Evolutionary conservation across 2,797 vertebrate species (phyloP).

Genomic region (Eupleurogrammus muticus): DNA sequence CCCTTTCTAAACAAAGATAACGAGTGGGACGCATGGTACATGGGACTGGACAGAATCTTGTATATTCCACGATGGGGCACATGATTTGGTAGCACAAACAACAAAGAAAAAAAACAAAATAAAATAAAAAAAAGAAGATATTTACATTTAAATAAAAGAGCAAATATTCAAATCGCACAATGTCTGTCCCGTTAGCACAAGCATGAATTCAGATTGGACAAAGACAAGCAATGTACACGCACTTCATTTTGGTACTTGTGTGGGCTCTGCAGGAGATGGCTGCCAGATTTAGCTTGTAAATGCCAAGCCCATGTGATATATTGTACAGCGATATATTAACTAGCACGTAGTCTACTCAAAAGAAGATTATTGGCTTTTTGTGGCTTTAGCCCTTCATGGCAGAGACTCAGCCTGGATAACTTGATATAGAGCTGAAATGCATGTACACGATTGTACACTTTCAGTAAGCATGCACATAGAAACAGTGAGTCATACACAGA

Average conservation of each 20-base stretch:
- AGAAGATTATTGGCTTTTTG: constrained; percentile 51
- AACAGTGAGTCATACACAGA: constrained; percentile 68
- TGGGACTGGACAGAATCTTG: constrained; percentile 11
- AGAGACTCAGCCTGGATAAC: constrained; percentile 33
- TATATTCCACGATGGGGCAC: constrained; percentile 28
- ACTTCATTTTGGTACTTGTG: constrained; percentile 57
- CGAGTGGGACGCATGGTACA: constrained; percentile 11
- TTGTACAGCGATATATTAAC: constrained; percentile 43
- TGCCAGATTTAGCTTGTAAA: constrained; percentile 41
- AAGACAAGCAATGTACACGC: constrained; percentile 68
- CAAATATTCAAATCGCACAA: constrained; percentile 46
- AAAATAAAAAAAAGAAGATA: constrained; percentile 17
- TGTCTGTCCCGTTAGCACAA: constrained; percentile 46
- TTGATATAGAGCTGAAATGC: constrained; percentile 61
- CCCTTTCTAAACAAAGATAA: constrained; percentile 44
- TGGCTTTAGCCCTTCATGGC: constrained; percentile 65
- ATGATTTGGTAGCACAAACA: constrained; percentile 46
- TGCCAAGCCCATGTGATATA: constrained; percentile 21
- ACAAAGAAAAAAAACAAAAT: constrained; percentile 27
- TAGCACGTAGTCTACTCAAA: constrained; percentile 46
- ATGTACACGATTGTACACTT: constrained; percentile 72
- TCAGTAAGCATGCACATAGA: constrained; percentile 82
- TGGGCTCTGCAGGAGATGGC: background rate
- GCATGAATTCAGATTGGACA: constrained; percentile 45
- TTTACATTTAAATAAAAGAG: constrained; percentile 62